Evolutionary conservation across 2,888 invertebrate species (phyloP).

Genomic region (Fragum fragum): DNA sequence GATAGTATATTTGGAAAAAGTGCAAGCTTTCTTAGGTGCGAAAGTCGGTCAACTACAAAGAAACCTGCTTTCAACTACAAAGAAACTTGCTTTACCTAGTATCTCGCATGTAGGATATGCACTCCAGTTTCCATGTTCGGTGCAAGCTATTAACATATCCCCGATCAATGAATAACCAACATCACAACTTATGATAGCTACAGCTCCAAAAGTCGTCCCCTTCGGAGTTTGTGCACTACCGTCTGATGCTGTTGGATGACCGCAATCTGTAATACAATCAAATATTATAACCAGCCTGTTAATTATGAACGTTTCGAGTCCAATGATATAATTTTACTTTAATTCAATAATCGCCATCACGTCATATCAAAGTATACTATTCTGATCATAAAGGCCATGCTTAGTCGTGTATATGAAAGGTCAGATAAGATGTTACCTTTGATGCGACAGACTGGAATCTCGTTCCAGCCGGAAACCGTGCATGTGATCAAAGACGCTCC

Average conservation of each 20-base stretch:
- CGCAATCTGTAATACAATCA: slow-evolving; percentile 22
- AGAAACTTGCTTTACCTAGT: slow-evolving; percentile 8
- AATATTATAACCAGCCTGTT: not conserved
- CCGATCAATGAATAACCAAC: slow-evolving; percentile 23
- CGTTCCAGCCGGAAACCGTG: slow-evolving; percentile 25
- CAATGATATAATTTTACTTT: too few relatives aligned
- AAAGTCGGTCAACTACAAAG: too few relatives aligned
- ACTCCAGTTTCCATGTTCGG: slow-evolving; percentile 18
- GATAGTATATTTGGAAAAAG: too few relatives aligned
- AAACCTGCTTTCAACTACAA: too few relatives aligned
- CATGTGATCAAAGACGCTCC: slow-evolving; percentile 14
- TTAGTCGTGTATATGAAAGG: not conserved
- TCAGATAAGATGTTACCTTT: not conserved
- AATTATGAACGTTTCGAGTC: too few relatives aligned
- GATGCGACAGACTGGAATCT: slow-evolving; percentile 13
- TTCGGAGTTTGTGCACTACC: not conserved
- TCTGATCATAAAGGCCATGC: too few relatives aligned
- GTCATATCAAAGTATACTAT: too few relatives aligned
- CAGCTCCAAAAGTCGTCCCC: slow-evolving; percentile 7
- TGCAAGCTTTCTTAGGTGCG: too few relatives aligned
- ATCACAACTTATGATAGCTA: slow-evolving; percentile 24
- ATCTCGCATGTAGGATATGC: slow-evolving; percentile 9
- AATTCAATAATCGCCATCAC: too few relatives aligned
- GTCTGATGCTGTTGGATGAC: not conserved
- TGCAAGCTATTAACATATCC: not conserved